Evolutionary conservation across 1,140 invertebrate species (phyloP).

Genomic region (Ylistrum balloti): DNA sequence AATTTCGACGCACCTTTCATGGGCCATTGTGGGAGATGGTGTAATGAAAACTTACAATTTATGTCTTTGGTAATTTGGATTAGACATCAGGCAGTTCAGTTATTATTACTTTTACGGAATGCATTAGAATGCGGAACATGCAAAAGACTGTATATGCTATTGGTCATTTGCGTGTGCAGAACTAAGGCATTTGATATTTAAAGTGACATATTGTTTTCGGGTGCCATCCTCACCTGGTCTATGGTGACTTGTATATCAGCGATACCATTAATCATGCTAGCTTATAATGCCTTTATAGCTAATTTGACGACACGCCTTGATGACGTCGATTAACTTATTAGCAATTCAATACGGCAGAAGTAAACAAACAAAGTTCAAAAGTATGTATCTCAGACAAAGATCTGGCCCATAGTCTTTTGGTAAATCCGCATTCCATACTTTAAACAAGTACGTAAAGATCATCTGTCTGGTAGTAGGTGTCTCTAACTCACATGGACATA

Average conservation of each 20-base stretch:
- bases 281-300: background rate
- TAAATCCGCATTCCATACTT: background rate
- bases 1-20: too few species aligned
- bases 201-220: background rate
- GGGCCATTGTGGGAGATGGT: too few species aligned
- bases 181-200: background rate
- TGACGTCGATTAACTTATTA: conserved; percentile 16
- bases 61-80: too few species aligned
- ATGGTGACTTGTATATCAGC: background rate
- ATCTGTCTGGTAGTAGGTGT: too few species aligned
- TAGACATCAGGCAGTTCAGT: too few species aligned
- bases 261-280: background rate
- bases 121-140: too few species aligned
- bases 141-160: background rate
- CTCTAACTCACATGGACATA: too few species aligned
- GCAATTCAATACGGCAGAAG: background rate
- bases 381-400: background rate
- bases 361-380: background rate
- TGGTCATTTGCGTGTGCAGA: background rate
- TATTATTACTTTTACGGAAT: too few species aligned
- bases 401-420: conserved; percentile 9
- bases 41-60: too few species aligned
- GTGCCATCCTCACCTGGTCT: background rate
- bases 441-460: background rate
- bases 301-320: conserved; percentile 29